These are phyloP conservation scores for Scaptomyza caliginosa DNA, from an alignment of 2,888 invertebrate genomes.

Conservation along the genomic window DNA sequence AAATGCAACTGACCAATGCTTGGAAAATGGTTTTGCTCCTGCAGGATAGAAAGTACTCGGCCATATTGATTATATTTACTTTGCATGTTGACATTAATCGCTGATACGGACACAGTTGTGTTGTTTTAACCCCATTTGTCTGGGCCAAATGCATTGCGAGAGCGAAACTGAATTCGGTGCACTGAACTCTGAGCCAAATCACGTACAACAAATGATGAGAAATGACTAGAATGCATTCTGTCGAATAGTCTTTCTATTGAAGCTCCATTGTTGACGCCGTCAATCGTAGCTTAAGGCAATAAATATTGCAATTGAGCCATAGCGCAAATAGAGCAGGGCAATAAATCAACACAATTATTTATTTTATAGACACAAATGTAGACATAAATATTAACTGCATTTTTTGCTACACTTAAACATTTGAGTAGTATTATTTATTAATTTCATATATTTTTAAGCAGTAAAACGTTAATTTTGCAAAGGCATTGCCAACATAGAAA, in stretches of 20 bases:
- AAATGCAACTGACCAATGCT: slow-evolving; percentile 50
- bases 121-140: slow-evolving; percentile 39
- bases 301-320: slow-evolving; percentile 10
- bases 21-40: slow-evolving; percentile 18
- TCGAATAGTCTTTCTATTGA: not conserved
- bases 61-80: slow-evolving; percentile 69
- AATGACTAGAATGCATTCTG: not conserved
- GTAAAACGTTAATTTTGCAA: no score
- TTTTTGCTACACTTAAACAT: not conserved
- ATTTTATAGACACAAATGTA: slow-evolving; percentile 4
- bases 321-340: not conserved
- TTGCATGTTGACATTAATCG: slow-evolving; percentile 39
- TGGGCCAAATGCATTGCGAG: not conserved
- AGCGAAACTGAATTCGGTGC: no score
- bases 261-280: slow-evolving; percentile 1
- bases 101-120: slow-evolving; percentile 9
- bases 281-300: not conserved
- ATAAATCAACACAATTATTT: slow-evolving; percentile 18
- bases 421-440: no score
- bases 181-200: slow-evolving; percentile 48
- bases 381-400: slow-evolving; percentile 7
- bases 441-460: no score
- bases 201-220: not conserved
- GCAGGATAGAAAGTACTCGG: slow-evolving; percentile 29
- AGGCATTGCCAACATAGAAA: not conserved